phyloP scores from a whole-genome alignment of 2,888 invertebrate genomes.

The Spilosoma lubricipeda region DNA sequence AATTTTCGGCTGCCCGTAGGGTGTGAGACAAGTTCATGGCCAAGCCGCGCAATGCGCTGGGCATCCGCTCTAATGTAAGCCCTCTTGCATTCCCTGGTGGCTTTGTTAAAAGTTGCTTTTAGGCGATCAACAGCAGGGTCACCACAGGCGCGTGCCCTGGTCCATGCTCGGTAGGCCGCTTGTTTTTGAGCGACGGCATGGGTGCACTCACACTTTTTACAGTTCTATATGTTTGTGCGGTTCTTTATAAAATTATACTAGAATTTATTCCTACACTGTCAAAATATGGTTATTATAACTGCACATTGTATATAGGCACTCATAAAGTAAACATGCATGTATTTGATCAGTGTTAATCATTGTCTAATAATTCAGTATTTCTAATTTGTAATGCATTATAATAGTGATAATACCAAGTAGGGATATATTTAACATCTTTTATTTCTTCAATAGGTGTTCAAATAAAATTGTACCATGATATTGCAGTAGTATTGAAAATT shows the following conservation, averaged over 20 bases:
- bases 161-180: too few relatives aligned
- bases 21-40: too few relatives aligned
- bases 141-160: too few relatives aligned
- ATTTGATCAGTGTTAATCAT: neutral
- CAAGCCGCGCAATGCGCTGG: too few relatives aligned
- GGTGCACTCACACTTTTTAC: too few relatives aligned
- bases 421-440: neutral
- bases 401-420: neutral
- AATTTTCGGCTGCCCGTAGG: too few relatives aligned
- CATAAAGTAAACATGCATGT: neutral
- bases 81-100: too few relatives aligned
- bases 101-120: too few relatives aligned
- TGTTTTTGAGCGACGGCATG: too few relatives aligned
- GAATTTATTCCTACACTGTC: neutral
- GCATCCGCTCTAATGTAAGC: too few relatives aligned
- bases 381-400: slow-evolving; percentile 1
- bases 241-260: slow-evolving; percentile 24
- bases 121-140: too few relatives aligned
- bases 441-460: neutral
- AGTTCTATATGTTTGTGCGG: slow-evolving; percentile 64
- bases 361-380: slow-evolving; percentile 2
- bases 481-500: neutral
- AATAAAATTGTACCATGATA: neutral
- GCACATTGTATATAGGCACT: neutral
- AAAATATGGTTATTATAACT: neutral